Conservation (phyloP, 37 sponge, comb jelly and placozoan genomes). For the Dysidea cf. avara region DNA sequence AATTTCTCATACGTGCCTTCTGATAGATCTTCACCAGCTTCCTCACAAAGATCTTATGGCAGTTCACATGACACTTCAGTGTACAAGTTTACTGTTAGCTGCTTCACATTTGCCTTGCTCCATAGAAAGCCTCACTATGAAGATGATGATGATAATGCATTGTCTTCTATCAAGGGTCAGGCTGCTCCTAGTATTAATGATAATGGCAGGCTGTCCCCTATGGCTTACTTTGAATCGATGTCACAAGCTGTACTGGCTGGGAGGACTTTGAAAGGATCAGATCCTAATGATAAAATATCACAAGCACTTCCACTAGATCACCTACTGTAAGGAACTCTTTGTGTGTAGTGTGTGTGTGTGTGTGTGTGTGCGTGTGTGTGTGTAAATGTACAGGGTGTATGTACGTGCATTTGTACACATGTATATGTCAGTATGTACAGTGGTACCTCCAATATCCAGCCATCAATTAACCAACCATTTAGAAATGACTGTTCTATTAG, state of each 20-base stretch:
- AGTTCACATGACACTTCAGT: conserved; percentile 15
- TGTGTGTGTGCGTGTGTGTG: background rate
- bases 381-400: background rate
- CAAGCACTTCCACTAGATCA: conserved; percentile 45
- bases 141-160: too few species aligned
- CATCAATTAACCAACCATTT: too few species aligned
- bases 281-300: conserved; percentile 24
- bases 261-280: conserved; percentile 6
- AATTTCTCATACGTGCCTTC: background rate
- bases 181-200: conserved; percentile 24
- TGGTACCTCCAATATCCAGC: too few species aligned
- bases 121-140: conserved; percentile 33
- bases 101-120: conserved; percentile 45
- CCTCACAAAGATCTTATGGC: background rate
- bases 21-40: background rate
- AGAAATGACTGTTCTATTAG: too few species aligned
- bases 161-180: background rate
- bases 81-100: conserved; percentile 28
- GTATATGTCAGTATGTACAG: too few species aligned
- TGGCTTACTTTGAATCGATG: conserved; percentile 39
- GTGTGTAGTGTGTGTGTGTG: background rate
- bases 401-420: too few species aligned
- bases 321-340: conserved; percentile 35
- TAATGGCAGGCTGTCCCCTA: conserved; percentile 43
- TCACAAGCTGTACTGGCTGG: conserved; percentile 27